Evolutionary conservation across 2,797 vertebrate species (phyloP).

Genomic region (Poeciliopsis presidionis): DNA sequence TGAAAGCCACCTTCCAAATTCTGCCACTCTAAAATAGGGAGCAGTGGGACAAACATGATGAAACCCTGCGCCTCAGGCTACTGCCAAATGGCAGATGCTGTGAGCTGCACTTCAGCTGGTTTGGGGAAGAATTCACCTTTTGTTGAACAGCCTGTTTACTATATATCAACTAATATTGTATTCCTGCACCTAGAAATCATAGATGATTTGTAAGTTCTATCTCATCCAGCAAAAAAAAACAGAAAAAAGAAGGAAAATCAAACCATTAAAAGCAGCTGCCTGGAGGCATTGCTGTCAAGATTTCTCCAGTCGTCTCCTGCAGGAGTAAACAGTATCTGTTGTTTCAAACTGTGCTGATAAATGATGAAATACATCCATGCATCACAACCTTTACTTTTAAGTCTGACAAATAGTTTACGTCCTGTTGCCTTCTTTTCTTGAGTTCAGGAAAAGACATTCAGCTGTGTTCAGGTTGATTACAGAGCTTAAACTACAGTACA

Average conservation of each 20-base stretch:
- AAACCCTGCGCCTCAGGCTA: slow-evolving; percentile 22
- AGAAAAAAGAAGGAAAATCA: neutral
- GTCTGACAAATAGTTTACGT: neutral
- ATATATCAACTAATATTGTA: neutral
- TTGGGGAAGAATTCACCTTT: slow-evolving; percentile 2
- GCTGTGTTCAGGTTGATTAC: neutral
- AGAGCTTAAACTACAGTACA: neutral
- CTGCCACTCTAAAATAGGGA: slow-evolving; percentile 15
- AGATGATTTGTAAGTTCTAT: neutral
- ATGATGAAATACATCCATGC: neutral
- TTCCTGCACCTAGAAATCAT: neutral
- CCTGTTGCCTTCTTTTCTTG: neutral
- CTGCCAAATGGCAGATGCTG: slow-evolving; percentile 12
- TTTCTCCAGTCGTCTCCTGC: neutral
- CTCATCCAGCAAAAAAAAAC: neutral
- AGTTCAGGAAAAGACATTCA: too few species aligned
- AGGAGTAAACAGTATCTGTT: neutral
- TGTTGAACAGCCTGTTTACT: neutral
- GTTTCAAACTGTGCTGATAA: neutral
- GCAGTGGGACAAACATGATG: slow-evolving; percentile 23
- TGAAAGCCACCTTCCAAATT: slow-evolving; percentile 7
- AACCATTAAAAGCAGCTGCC: neutral
- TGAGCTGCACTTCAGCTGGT: slow-evolving; percentile 23
- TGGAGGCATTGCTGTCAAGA: neutral
- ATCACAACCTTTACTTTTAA: neutral